Conservation (phyloP, 2,888 invertebrate species). For the Copidosoma aretas region DNA sequence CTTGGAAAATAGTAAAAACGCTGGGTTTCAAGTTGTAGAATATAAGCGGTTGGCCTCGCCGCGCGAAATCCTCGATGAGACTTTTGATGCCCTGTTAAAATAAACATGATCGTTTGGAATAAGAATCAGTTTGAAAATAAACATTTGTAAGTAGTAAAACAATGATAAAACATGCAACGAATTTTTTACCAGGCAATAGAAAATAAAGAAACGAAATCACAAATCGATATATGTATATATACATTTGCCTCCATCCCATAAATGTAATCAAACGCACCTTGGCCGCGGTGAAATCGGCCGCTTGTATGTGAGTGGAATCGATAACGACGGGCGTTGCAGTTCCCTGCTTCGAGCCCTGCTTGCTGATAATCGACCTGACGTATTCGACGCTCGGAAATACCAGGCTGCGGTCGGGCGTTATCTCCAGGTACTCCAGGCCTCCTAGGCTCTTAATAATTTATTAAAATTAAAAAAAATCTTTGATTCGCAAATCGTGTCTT, state of each 20-base stretch:
- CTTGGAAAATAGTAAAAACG: constrained; percentile 67
- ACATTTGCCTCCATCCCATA: no score
- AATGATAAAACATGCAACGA: no score
- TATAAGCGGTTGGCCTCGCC: constrained; percentile 66
- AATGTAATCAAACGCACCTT: constrained; percentile 63
- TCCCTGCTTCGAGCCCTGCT: constrained; percentile 71
- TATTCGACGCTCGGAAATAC: constrained; percentile 73
- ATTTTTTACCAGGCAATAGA: no score
- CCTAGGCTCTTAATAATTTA: constrained; percentile 61
- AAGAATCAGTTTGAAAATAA: neutral
- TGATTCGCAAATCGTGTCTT: neutral
- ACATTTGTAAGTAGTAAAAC: no score
- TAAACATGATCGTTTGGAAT: neutral
- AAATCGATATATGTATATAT: no score
- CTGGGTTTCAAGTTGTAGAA: constrained; percentile 69
- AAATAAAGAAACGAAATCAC: no score
- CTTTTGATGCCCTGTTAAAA: constrained; percentile 68
- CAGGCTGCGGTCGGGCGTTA: constrained; percentile 70
- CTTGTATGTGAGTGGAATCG: constrained; percentile 70
- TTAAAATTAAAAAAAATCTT: neutral
- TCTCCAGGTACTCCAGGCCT: constrained; percentile 67
- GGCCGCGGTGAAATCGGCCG: constrained; percentile 73
- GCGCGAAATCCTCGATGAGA: constrained; percentile 68
- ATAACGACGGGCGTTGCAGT: constrained; percentile 68
- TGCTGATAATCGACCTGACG: constrained; percentile 73